A percentile compares a stretch with the other conserved stretches of the same genome.
These are phyloP conservation scores for Eublepharis macularius DNA, from an alignment of 2,113 vertebrate genomes.

Conservation along the genomic window DNA sequence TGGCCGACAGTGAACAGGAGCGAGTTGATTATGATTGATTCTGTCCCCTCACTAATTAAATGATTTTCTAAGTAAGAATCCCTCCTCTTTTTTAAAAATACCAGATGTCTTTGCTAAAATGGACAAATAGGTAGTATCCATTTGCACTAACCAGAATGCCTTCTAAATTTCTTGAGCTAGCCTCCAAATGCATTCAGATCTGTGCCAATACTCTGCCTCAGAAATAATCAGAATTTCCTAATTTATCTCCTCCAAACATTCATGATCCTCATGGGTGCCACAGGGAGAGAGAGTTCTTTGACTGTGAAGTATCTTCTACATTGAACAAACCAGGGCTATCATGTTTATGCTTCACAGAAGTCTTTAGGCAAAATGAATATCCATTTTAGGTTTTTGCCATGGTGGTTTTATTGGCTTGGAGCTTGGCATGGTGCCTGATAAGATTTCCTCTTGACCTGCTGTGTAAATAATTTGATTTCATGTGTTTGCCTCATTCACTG, in stretches of 20 bases:
- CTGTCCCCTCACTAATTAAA: background rate
- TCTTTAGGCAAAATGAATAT: background rate
- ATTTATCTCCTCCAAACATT: background rate
- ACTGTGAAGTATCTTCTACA: background rate
- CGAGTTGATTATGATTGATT: slow-evolving; percentile 13
- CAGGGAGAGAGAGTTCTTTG: background rate
- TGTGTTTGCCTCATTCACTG: too few species aligned
- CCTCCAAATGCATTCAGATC: background rate
- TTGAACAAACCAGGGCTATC: background rate
- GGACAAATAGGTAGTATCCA: rapidly evolving
- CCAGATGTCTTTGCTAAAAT: background rate
- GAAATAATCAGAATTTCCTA: background rate
- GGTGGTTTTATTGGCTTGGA: background rate
- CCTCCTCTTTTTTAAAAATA: background rate
- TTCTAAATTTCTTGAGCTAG: background rate
- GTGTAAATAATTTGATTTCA: too few species aligned
- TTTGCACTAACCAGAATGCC: background rate
- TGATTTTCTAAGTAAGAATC: background rate
- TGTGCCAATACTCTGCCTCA: background rate
- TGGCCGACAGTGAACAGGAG: slow-evolving; percentile 8
- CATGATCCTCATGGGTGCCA: background rate
- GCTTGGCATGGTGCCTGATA: background rate
- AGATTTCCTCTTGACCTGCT: background rate
- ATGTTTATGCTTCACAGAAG: too few species aligned
- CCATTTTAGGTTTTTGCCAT: background rate